phyloP scores from a whole-genome alignment of 2,888 invertebrate genomes.

The Anoncus sp. region DNA sequence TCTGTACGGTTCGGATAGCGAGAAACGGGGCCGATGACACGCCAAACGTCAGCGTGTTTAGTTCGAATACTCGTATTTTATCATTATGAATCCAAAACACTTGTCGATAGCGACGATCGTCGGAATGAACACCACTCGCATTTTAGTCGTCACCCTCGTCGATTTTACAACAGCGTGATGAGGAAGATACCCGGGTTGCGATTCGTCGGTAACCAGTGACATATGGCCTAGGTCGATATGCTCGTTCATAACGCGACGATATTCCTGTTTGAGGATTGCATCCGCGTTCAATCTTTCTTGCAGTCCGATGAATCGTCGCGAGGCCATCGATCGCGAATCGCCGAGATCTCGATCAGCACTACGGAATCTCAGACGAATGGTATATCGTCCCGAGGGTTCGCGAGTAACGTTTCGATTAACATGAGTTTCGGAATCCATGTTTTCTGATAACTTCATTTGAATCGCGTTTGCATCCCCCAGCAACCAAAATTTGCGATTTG shows the following conservation, averaged over 20 bases:
- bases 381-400: constrained; percentile 39
- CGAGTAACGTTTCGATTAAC: constrained; percentile 40
- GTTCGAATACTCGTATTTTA: constrained; percentile 27
- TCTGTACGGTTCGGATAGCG: constrained; percentile 56
- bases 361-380: constrained; percentile 50
- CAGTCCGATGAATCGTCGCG: constrained; percentile 34
- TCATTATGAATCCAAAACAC: constrained; percentile 46
- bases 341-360: constrained; percentile 32
- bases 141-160: constrained; percentile 49
- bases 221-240: constrained; percentile 52
- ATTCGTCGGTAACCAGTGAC: constrained; percentile 42
- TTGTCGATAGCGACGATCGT: constrained; percentile 55
- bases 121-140: constrained; percentile 47
- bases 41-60: constrained; percentile 60
- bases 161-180: constrained; percentile 52
- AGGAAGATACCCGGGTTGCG: constrained; percentile 46
- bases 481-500: constrained; percentile 53
- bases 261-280: constrained; percentile 40
- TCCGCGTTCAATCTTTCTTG: constrained; percentile 35
- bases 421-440: constrained; percentile 46
- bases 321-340: constrained; percentile 44
- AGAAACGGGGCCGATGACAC: constrained; percentile 56
- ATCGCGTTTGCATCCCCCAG: constrained; percentile 44
- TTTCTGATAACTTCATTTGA: constrained; percentile 25
- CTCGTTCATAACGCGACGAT: constrained; percentile 47